A percentile compares a stretch with the other conserved stretches of the same genome.
Evolutionary conservation across 2,888 invertebrate genomes (phyloP).

Genomic region (Cancer borealis): DNA sequence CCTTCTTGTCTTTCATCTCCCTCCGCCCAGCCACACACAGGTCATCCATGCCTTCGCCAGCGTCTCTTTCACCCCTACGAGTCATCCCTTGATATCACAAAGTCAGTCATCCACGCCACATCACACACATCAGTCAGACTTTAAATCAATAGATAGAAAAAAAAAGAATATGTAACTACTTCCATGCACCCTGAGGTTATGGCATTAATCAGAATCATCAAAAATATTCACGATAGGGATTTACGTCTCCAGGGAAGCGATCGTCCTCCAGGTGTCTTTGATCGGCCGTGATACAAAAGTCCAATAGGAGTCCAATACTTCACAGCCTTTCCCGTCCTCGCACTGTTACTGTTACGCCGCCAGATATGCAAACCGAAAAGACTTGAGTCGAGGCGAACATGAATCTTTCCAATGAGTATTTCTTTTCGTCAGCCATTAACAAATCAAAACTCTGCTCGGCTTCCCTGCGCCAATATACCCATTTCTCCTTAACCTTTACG

Average conservation of each 20-base stretch:
- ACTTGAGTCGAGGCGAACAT: background rate
- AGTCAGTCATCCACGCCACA: background rate
- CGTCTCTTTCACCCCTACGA: background rate
- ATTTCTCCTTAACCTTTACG: background rate
- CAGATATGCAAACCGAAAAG: background rate
- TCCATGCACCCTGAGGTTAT: background rate
- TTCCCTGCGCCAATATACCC: background rate
- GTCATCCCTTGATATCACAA: background rate
- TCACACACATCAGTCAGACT: background rate
- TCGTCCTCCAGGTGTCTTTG: background rate
- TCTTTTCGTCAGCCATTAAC: constrained; percentile 15
- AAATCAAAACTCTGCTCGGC: constrained; percentile 13
- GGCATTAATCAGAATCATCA: constrained; percentile 12
- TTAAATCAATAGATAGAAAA: background rate
- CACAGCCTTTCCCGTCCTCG: background rate
- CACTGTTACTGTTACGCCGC: background rate
- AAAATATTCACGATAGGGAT: background rate
- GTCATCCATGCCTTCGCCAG: background rate
- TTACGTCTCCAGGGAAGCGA: background rate
- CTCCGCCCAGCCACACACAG: background rate
- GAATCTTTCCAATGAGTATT: background rate
- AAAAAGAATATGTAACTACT: too few species aligned
- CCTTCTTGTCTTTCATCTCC: constrained; percentile 3
- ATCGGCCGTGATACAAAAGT: constrained; percentile 4
- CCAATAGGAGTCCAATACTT: constrained; percentile 14